phyloP scores from a whole-genome alignment of 2,113 vertebrate genomes.

The Ceyx cyanopectus region DNA sequence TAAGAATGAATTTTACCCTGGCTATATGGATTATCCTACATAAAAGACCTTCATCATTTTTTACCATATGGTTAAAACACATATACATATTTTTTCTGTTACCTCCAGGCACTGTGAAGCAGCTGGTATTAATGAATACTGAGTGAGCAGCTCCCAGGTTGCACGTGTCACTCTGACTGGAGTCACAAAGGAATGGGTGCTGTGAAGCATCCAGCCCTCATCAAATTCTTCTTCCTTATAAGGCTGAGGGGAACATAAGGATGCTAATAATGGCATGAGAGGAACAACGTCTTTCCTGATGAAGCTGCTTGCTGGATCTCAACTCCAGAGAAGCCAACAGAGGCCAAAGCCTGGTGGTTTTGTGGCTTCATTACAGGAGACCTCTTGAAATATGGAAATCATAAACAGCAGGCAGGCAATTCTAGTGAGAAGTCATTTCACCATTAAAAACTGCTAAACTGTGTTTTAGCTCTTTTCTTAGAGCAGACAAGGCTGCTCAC shows the following conservation, averaged over 20 bases:
- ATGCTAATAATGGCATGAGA: background rate
- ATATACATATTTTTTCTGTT: too few species aligned
- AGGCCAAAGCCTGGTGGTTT: constrained; percentile 32
- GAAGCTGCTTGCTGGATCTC: background rate
- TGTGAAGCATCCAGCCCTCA: background rate
- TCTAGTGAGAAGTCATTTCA: background rate
- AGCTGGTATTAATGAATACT: too few species aligned
- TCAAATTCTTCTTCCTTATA: constrained; percentile 54
- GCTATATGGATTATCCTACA: too few species aligned
- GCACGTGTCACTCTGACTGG: background rate
- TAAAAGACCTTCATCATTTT: too few species aligned
- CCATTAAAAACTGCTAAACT: background rate
- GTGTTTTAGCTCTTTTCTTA: constrained; percentile 39
- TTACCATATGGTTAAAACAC: too few species aligned
- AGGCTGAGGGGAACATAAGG: background rate
- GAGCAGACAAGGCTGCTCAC: background rate
- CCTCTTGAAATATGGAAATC: constrained; percentile 43
- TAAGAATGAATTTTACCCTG: too few species aligned
- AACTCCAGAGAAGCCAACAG: background rate
- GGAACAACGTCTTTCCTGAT: background rate
- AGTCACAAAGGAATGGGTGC: background rate
- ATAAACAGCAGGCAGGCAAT: background rate
- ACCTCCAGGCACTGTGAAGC: too few species aligned
- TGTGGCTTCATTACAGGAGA: constrained; percentile 57
- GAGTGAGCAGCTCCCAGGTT: background rate